Base-by-base conservation (phyloP, 1,140 invertebrate genomes). In the Platyscapa corneri region DNA sequence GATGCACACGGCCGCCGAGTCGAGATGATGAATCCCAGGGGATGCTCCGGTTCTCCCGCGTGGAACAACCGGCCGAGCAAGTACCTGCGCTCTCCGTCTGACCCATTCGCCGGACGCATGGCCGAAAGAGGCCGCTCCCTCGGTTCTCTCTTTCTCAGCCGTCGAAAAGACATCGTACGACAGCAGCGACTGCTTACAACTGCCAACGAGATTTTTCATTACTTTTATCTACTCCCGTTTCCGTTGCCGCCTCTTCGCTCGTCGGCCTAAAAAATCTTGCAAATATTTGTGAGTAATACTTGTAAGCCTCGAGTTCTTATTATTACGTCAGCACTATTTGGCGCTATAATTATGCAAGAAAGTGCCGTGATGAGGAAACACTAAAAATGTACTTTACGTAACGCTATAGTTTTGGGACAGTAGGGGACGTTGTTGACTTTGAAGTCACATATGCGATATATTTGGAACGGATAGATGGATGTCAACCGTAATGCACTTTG, bases 321-420 rank as follows among this genome's bases (percentile, higher is more conserved):
- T 76, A 32, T 53, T 16, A 30, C 14, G 12, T 34, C 53, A 76
- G 1, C n/a, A 34, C n/a, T 53, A 49, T 53, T 76, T 53, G 75
- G 42, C 46, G 75, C 14, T 76, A 53, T 53, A 76, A 53, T 76
- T 76, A 34, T 76, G 75, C 75, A 76, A 76, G 75, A 49, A 49
- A 76, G 75, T 53, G 16, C 16, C n/a, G 14, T 32, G 75, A 53
- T 53, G 75, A 53, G n/a, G 75, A 76, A 76, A 76, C 46, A 76
- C 30, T 76, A 53, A 27, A 76, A 76, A 76, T 53, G 42, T 53
- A 76, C 75, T 76, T 76, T 76, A 53, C 75, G 75, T 76, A 76
- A 76, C 46, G 75, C 14, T 76, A 20, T 32, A 49, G 46, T 46
- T 53, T 39, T 37, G 37, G 20, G 32, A 74, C 16, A 14, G n/a